Base-by-base conservation (phyloP, 2,797 vertebrate species). In the Coilia nasus region DNA sequence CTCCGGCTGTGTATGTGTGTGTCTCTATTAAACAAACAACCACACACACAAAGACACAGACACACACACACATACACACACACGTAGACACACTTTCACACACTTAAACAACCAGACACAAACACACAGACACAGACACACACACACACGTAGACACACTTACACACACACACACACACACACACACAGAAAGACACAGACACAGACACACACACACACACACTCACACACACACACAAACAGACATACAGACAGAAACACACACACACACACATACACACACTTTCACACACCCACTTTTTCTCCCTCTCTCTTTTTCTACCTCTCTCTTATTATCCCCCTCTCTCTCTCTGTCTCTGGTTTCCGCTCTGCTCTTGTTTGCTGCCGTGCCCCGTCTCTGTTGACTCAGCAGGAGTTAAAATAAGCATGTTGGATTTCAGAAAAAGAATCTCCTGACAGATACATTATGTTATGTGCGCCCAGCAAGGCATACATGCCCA, bases 321-420 rank as follows among this genome's bases (percentile, higher is more conserved):
- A 31, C 83, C 12, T 87, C 84, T 80, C 50, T 75, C 84, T 83
- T 41, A 54, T 54, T 54, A 54, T 41, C 35, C 35, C 35, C 35
- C 50, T 54, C 44, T 47, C 60, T 54, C 35, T 57, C 83, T 75
- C 50, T 82, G 7, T 71, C 64, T 23, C 75, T 57, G 80, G 2
- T 87, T 82, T 80, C 50, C 57, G 81, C 81, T 41, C 6, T 19
- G 31, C 31, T 75, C 81, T 87, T 75, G 75, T 31, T 83, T 85
- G 82, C 71, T 60, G 47, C 81, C 82, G 64, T 81, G 86, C 83
- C 81, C 71, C 56, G 31, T 81, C 57, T 81, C 47, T 50, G 82
- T 82, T 62, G 83, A 83, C 85, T 87, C 81, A 85, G 84, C 1
- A 0, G 46, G 59, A 75, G 59, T 50, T 44, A 82, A 46, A 84